Conservation (phyloP, 2,797 vertebrate genomes). For the Yasuhikotakia modesta region DNA sequence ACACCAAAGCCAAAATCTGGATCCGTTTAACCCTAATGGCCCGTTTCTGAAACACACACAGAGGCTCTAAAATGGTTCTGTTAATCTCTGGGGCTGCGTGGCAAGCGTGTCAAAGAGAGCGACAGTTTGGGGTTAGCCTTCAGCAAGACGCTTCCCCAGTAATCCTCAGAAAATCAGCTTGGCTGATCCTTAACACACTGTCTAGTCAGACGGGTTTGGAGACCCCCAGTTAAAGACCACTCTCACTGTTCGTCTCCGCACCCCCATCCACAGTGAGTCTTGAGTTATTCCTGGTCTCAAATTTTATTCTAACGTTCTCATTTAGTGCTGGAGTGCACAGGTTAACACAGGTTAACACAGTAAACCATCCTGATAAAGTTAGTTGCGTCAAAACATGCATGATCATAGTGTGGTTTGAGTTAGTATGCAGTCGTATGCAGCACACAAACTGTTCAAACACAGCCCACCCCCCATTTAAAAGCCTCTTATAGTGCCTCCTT, state of each 20-base stretch:
- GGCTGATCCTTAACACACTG: not conserved
- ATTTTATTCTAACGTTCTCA: constrained; percentile 34
- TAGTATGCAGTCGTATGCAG: not conserved
- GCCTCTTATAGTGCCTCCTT: constrained; percentile 67
- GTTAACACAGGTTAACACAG: not conserved
- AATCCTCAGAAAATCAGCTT: constrained; percentile 41
- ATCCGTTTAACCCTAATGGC: not conserved
- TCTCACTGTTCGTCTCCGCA: not conserved
- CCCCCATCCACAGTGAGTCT: not conserved
- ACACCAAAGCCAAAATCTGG: not conserved
- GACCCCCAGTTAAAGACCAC: constrained; percentile 36
- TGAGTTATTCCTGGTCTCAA: not conserved
- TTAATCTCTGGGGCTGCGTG: not conserved
- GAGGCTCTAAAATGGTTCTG: not conserved
- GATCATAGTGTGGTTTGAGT: not conserved
- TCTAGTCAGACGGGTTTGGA: constrained; percentile 29
- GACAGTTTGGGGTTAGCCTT: constrained; percentile 19
- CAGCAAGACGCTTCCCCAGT: not conserved
- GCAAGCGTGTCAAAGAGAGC: constrained; percentile 15
- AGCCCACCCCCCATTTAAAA: constrained; percentile 63
- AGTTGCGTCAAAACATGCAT: too few species aligned
- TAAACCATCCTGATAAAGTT: not conserved
- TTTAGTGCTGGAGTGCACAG: not conserved
- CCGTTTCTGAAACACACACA: not conserved
- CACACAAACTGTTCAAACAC: constrained; percentile 30